Evolutionary conservation across 2,888 invertebrate species (phyloP).

Genomic region (Nasonovia ribisnigri): DNA sequence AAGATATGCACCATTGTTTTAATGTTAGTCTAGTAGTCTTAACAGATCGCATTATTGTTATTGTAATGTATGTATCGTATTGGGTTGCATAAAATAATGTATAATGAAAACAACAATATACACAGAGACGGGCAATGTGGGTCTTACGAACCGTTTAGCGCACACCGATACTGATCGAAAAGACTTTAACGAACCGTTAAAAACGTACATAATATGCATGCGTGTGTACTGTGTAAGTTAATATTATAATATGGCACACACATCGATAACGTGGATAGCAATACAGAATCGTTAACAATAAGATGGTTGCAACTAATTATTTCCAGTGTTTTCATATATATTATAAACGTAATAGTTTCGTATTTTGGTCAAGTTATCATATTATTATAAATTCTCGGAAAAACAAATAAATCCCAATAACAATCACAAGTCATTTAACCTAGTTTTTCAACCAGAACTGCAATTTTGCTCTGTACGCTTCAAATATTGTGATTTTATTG

Average conservation of each 20-base stretch:
- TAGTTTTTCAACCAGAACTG: conserved; percentile 51
- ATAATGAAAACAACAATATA: neutral
- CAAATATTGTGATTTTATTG: conserved; percentile 1
- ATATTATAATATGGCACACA: neutral
- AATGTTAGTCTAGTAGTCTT: neutral
- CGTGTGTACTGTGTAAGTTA: neutral
- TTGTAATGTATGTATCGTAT: neutral
- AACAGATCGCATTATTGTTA: neutral
- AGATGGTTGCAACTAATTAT: neutral
- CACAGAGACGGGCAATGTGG: neutral
- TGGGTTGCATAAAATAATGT: neutral
- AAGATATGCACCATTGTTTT: neutral
- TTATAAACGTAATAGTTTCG: neutral
- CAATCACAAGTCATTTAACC: conserved; percentile 35
- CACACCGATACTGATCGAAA: neutral
- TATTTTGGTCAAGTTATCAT: neutral
- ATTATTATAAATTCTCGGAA: neutral
- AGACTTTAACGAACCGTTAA: conserved; percentile 56
- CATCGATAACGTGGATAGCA: neutral
- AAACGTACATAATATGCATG: neutral
- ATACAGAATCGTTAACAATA: neutral
- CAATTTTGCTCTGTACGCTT: neutral
- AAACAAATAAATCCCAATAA: conserved; percentile 29
- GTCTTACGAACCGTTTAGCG: neutral
- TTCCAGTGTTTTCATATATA: neutral